phyloP scores from a whole-genome alignment of 2,888 invertebrate species.

The Volucella inanis region DNA sequence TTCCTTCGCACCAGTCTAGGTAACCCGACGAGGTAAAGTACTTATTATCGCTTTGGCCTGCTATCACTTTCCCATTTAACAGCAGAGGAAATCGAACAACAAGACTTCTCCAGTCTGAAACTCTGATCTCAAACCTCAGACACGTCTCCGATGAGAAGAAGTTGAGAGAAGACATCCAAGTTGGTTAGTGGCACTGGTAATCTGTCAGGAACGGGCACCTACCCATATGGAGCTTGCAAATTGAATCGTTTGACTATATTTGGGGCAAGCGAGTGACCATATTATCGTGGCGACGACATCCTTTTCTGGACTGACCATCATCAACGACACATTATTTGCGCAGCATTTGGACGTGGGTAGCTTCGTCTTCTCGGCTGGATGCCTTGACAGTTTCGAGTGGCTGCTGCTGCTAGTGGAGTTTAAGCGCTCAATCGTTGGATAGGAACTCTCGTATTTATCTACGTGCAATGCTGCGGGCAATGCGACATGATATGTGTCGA shows the following conservation, averaged over 20 bases:
- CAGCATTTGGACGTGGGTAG: conserved; percentile 15
- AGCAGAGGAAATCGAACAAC: neutral
- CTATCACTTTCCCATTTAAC: conserved; percentile 64
- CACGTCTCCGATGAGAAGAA: conserved; percentile 22
- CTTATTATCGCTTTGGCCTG: conserved; percentile 68
- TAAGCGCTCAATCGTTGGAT: conserved; percentile 35
- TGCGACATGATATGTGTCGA: conserved; percentile 74
- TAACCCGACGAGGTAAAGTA: conserved; percentile 44
- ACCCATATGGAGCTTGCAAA: conserved; percentile 78
- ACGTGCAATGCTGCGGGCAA: conserved; percentile 54
- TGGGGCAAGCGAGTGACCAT: conserved; percentile 81
- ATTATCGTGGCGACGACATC: conserved; percentile 81
- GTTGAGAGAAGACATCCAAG: conserved; percentile 72
- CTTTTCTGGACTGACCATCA: conserved; percentile 79
- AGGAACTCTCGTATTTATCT: neutral
- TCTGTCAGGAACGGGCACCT: conserved; percentile 71
- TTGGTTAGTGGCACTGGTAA: conserved; percentile 75
- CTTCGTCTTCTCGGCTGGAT: conserved; percentile 25
- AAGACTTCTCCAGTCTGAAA: no score
- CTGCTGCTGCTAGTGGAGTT: neutral
- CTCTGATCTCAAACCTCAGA: neutral
- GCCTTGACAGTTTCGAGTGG: conserved; percentile 39
- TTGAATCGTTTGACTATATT: conserved; percentile 82
- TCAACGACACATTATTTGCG: conserved; percentile 73
- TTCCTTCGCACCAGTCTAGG: conserved; percentile 41